Base-by-base conservation (phyloP, 2,888 invertebrate species). In the Tenthredo amoena region DNA sequence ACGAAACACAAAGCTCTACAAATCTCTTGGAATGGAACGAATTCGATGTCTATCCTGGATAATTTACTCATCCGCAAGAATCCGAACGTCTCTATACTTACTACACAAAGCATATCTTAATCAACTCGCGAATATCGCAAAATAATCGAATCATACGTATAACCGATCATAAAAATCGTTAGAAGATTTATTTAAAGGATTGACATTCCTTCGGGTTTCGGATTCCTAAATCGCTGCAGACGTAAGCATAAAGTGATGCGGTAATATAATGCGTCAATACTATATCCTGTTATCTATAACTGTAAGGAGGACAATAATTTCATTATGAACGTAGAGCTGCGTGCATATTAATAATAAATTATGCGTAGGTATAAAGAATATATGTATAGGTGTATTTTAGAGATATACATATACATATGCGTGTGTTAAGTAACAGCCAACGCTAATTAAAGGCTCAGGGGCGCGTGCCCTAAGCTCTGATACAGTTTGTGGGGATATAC, bases 11-110 rank as follows among this genome's bases (percentile, higher is more conserved):
- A 47, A 31, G n/a, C 37, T 40, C 21, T 9, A 62, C 40, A 68
- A 83, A 71, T 83, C 68, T 68, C 26, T 68, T 31, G 43, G 47
- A 68, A 83, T 83, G 3, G 9, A 47, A 68, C 83, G 68, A 65
- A 83, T 26, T 47, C 68, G 65, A 31, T 34, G 68, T 62, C 68
- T 68, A 34, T 68, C 68, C 15, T 15, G 15, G 31, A 34, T 34
- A 68, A 68, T 68, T 68, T 34, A 34, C 68, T 10, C 18, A 34
- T 15, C 18, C 1, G 12, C 12, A 18, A 68, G 68, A 68, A 34
- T 68, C 18, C 34, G 4, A 18, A 68, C 31, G 6, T 18, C 68
- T 34, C 18, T 34, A 34, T 34, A 68, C 10, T 34, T 5, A 65
- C 26, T 34, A 18, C 4, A 68, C 34, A 5, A 31, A 34, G 34